phyloP scores from a whole-genome alignment of 2,797 vertebrate genomes.

The Chloroceryle inda region DNA sequence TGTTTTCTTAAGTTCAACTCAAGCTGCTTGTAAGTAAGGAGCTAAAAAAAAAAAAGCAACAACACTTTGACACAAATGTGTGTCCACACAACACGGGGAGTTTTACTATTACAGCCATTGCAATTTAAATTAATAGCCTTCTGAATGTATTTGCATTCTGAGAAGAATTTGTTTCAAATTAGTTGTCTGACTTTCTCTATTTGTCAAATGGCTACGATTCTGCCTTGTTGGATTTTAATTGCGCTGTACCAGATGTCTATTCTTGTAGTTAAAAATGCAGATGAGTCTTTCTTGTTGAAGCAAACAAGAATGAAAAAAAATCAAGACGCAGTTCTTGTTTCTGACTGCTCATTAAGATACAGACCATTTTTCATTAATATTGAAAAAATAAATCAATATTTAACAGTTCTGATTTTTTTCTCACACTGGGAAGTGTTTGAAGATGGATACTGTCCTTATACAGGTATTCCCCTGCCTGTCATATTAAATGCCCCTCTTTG shows the following conservation, averaged over 20 bases:
- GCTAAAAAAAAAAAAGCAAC: not conserved
- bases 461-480: not conserved
- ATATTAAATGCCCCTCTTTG: not conserved
- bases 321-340: not conserved
- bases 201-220: not conserved
- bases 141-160: not conserved
- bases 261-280: constrained; percentile 29
- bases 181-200: not conserved
- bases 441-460: not conserved
- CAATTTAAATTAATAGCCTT: not conserved
- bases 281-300: not conserved
- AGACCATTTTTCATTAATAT: not conserved
- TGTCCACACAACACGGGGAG: not conserved
- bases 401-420: not conserved
- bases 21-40: not conserved
- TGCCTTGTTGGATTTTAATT: not conserved
- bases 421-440: not conserved
- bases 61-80: not conserved
- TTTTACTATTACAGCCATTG: not conserved
- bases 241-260: not conserved
- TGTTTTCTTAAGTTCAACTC: not conserved
- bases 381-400: not conserved
- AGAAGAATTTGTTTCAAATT: not conserved
- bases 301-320: not conserved
- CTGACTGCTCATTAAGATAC: not conserved